Conservation (phyloP, 2,113 vertebrate genomes). For the Rousettus leschenaultii region DNA sequence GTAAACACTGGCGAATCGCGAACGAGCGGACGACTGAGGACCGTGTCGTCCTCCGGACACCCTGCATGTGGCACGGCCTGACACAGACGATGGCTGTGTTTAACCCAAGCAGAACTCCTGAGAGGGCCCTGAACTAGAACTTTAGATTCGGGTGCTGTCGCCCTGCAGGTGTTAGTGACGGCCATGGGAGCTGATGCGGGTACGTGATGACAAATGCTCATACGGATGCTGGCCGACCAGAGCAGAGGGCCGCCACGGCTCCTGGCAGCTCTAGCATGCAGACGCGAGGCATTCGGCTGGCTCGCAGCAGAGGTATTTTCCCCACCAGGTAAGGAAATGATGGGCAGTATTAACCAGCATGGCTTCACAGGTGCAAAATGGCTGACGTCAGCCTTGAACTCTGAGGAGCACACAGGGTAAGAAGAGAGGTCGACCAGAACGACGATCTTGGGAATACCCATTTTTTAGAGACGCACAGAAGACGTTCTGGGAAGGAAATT, state of each 20-base stretch:
- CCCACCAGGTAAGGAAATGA: not conserved
- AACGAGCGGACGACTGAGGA: no score
- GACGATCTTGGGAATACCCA: no score
- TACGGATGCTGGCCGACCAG: no score
- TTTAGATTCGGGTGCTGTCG: not conserved
- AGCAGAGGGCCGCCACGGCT: no score
- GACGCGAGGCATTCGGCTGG: not conserved
- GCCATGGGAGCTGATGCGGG: no score
- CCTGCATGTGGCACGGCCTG: not conserved
- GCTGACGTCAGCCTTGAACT: no score
- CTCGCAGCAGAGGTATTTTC: not conserved
- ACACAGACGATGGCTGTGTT: no score
- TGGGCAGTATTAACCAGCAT: fast-evolving
- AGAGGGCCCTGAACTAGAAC: not conserved
- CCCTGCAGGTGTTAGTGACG: not conserved
- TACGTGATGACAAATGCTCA: not conserved
- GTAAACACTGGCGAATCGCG: no score
- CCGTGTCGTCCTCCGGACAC: fast-evolving
- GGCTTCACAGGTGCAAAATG: not conserved
- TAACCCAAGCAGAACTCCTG: not conserved
- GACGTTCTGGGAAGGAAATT: not conserved
- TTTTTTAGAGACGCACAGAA: not conserved
- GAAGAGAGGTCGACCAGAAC: not conserved
- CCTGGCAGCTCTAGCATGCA: no score
- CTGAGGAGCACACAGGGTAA: not conserved